Percentiles rank a stretch among this genome's conserved stretches.
Conservation (phyloP, 2,113 vertebrate species). For the Cacatua alba region DNA sequence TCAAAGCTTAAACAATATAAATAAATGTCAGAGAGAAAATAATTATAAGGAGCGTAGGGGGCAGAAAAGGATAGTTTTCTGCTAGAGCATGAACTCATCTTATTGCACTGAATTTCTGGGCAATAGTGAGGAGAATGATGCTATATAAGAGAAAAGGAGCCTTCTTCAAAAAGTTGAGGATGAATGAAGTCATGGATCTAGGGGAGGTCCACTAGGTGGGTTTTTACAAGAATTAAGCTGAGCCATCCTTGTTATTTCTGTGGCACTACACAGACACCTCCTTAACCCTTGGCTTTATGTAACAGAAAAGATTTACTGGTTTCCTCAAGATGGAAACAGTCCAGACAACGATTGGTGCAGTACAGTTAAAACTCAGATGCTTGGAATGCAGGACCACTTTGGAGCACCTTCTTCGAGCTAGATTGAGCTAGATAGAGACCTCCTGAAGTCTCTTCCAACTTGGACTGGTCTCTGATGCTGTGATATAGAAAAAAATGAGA, state of each 20-base stretch:
- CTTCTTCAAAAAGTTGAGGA: background rate
- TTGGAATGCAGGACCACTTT: background rate
- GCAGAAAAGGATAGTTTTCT: background rate
- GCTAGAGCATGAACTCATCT: background rate
- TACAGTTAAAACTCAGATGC: background rate
- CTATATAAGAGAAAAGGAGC: background rate
- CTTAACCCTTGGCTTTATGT: background rate
- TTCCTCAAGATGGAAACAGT: background rate
- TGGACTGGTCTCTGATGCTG: background rate
- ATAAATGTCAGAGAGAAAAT: background rate
- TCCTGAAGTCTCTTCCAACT: background rate
- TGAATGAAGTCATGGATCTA: background rate
- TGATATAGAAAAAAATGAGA: background rate
- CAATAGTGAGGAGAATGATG: background rate
- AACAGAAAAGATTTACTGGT: background rate
- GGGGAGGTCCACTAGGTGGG: fast-evolving
- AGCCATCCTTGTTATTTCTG: background rate
- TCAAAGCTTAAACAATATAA: background rate
- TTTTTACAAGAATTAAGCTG: background rate
- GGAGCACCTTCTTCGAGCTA: background rate
- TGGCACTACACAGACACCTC: background rate
- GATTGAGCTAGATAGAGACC: too few species aligned
- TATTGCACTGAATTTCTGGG: background rate
- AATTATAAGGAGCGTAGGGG: background rate
- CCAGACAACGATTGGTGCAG: background rate